phyloP scores from a whole-genome alignment of 2,113 vertebrate genomes.

The Marmota monax region DNA sequence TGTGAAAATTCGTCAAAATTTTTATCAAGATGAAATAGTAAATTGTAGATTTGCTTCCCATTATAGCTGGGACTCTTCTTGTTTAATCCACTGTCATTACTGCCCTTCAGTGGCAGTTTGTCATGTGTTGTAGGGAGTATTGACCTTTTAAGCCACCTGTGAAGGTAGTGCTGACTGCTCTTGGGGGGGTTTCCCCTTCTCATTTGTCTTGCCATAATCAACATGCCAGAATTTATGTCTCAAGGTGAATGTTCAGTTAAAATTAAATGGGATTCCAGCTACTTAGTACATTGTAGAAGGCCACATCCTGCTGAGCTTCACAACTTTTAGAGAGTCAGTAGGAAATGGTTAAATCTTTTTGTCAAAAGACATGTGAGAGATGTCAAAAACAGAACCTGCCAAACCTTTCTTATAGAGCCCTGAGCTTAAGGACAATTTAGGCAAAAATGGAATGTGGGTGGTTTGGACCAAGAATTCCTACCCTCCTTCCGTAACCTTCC shows the following conservation, averaged over 20 bases:
- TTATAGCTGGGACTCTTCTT: not conserved
- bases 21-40: conserved; percentile 54
- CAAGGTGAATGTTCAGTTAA: conserved; percentile 63
- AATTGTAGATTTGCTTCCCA: not conserved
- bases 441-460: not conserved
- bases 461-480: not conserved
- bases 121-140: not conserved
- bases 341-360: not conserved
- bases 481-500: fast-evolving
- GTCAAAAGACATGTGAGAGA: not conserved
- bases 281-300: not conserved
- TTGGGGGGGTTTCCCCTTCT: not conserved
- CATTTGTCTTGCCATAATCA: not conserved
- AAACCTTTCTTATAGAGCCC: not conserved
- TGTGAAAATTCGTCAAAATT: conserved; percentile 47
- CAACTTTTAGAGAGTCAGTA: not conserved
- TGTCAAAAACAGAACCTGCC: not conserved
- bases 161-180: not conserved
- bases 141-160: conserved; percentile 2
- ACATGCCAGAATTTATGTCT: conserved; percentile 47
- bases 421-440: not conserved
- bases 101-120: not conserved
- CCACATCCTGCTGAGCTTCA: not conserved
- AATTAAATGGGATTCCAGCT: conserved; percentile 57
- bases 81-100: not conserved